Evolutionary conservation across 1,140 invertebrate genomes (phyloP).

Genomic region (Hetaerina americana): DNA sequence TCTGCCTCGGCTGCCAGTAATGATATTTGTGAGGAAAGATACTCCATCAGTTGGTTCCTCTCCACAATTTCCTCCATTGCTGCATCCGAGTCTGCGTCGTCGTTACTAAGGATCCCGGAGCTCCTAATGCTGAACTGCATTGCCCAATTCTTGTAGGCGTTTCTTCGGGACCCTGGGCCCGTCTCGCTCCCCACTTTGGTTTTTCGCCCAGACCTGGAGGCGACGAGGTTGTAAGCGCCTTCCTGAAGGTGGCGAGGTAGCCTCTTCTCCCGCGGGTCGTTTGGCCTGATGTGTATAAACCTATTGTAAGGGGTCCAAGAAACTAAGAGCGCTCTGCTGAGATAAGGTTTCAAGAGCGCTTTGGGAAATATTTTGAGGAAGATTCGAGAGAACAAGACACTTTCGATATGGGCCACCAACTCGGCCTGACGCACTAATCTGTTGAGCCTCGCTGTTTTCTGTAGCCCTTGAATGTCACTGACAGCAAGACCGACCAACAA

Average conservation of each 20-base stretch:
- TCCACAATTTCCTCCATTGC: background rate
- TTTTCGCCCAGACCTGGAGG: too few relatives aligned
- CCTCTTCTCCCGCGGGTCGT: too few relatives aligned
- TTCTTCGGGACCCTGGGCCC: background rate
- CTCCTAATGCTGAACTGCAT: background rate
- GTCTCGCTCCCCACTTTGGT: too few relatives aligned
- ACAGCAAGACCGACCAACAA: conserved; percentile 72
- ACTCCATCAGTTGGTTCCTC: background rate
- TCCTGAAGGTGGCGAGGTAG: too few relatives aligned
- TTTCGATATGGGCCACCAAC: conserved; percentile 62
- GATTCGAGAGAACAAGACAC: conserved; percentile 64
- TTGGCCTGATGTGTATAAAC: too few relatives aligned
- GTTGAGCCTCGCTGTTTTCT: conserved; percentile 64
- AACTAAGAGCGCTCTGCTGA: too few relatives aligned
- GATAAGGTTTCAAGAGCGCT: too few relatives aligned
- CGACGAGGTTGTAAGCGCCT: too few relatives aligned
- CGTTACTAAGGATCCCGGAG: background rate
- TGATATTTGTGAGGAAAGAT: background rate
- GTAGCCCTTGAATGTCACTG: conserved; percentile 68
- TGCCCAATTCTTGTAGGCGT: background rate
- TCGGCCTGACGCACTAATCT: conserved; percentile 65
- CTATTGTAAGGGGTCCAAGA: too few relatives aligned
- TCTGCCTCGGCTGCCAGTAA: background rate
- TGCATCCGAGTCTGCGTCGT: background rate
- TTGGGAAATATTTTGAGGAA: too few relatives aligned